Percentiles rank a stretch among this genome's conserved stretches.
These are phyloP conservation scores for Drosophila fuyamai DNA, from an alignment of 1,140 invertebrate genomes.

Conservation along the genomic window DNA sequence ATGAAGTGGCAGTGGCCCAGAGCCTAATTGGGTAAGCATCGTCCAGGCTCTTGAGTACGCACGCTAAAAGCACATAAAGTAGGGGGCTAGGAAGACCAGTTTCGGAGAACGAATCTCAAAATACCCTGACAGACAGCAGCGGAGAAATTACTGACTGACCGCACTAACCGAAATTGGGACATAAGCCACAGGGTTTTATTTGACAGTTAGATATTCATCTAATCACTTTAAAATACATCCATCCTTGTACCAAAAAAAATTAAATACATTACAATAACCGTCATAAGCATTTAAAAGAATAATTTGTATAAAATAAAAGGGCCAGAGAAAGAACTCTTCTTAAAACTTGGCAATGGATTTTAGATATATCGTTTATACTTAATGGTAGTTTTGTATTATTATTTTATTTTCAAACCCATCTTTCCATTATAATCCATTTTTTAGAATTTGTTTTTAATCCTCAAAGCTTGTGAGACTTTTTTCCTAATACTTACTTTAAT, in stretches of 20 bases:
- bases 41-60: neutral
- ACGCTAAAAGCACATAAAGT: neutral
- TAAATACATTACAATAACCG: too few species aligned
- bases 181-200: too few species aligned
- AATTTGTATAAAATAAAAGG: neutral
- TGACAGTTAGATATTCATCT: too few species aligned
- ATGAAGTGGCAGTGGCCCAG: conserved; percentile 45
- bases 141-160: neutral
- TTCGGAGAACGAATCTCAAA: neutral
- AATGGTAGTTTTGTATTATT: neutral
- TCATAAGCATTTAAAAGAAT: neutral
- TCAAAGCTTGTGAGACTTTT: too few species aligned
- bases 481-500: too few species aligned
- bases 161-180: too few species aligned
- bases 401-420: neutral
- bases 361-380: too few species aligned
- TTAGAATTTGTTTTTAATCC: too few species aligned
- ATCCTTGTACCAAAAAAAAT: too few species aligned
- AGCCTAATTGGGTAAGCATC: conserved; percentile 44
- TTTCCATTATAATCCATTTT: too few species aligned
- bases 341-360: too few species aligned
- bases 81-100: neutral
- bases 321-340: neutral
- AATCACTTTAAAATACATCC: too few species aligned
- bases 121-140: neutral